phyloP scores from a whole-genome alignment of 2,797 vertebrate genomes.

The Balearica regulorum region DNA sequence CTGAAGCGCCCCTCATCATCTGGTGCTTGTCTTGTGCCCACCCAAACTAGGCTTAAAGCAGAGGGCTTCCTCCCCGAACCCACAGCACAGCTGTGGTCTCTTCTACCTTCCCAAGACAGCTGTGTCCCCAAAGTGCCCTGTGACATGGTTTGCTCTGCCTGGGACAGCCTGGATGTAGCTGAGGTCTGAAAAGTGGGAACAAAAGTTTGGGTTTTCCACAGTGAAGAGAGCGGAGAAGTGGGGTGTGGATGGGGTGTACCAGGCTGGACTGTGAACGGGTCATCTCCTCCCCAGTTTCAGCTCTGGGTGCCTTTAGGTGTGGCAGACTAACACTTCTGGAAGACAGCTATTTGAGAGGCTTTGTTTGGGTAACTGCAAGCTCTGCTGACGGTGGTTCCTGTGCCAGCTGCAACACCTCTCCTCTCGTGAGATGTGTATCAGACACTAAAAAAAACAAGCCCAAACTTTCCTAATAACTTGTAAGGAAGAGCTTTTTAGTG shows the following conservation, averaged over 20 bases:
- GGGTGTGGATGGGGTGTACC: background rate
- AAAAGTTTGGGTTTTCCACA: background rate
- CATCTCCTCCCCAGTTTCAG: background rate
- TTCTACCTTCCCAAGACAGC: background rate
- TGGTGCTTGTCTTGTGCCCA: background rate
- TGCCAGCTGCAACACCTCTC: background rate
- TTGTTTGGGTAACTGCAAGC: background rate
- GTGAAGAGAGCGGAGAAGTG: background rate
- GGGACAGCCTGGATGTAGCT: background rate
- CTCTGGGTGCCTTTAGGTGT: background rate
- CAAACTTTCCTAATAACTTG: background rate
- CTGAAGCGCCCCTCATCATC: background rate
- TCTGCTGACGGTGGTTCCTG: background rate
- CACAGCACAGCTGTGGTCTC: background rate
- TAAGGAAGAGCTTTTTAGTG: background rate
- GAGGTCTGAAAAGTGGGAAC: background rate
- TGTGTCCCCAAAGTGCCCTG: background rate
- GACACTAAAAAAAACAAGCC: background rate
- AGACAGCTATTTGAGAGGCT: background rate
- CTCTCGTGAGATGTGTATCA: background rate
- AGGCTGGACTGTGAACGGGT: background rate
- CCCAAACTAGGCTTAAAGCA: background rate
- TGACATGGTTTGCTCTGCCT: background rate
- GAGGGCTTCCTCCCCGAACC: background rate
- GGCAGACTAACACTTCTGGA: background rate